phyloP scores from a whole-genome alignment of 2,113 vertebrate species.

The Eira barbara region DNA sequence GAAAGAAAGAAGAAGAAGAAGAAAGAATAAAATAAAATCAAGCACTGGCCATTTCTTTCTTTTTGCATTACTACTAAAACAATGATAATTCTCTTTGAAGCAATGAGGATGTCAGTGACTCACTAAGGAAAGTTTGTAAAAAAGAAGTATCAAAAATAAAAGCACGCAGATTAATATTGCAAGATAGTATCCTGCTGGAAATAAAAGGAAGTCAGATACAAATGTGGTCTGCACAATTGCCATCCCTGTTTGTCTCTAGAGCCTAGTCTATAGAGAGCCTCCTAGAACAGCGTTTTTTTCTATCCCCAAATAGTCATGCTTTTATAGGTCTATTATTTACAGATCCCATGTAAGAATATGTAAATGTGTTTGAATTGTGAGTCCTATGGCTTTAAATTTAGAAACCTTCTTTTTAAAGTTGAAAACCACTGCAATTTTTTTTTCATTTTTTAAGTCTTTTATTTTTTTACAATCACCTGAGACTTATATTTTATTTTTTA shows the following conservation, averaged over 20 bases:
- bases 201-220: conserved; percentile 3
- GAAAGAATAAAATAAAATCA: neutral
- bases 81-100: neutral
- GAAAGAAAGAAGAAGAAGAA: neutral
- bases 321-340: neutral
- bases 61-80: neutral
- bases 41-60: neutral
- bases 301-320: neutral
- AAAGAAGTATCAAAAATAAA: neutral
- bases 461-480: no score
- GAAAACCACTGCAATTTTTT: neutral
- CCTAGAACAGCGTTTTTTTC: neutral
- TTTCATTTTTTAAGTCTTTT: no score
- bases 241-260: neutral
- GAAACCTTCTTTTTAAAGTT: neutral
- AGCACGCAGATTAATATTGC: neutral
- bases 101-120: neutral
- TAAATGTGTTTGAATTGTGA: neutral
- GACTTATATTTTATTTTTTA: no score
- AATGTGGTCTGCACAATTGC: neutral
- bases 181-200: neutral
- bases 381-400: neutral
- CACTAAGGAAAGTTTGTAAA: neutral
- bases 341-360: neutral
- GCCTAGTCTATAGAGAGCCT: neutral